phyloP scores from a whole-genome alignment of 2,888 invertebrate genomes.

The Spialia ferax region DNA sequence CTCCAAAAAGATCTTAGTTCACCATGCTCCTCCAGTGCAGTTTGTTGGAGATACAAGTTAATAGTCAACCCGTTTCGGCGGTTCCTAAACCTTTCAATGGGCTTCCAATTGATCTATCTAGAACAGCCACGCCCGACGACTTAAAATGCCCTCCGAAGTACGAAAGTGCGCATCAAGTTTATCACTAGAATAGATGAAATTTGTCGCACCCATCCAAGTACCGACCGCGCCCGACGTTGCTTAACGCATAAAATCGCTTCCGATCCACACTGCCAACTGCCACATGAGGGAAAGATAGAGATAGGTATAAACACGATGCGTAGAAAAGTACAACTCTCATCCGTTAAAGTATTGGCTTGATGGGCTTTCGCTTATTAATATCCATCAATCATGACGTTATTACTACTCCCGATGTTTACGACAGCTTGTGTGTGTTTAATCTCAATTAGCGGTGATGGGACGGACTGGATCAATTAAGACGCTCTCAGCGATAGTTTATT shows the following conservation, averaged over 20 bases:
- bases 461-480: constrained; percentile 1
- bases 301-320: neutral
- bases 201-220: constrained; percentile 62
- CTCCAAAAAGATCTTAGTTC: too few relatives aligned
- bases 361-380: constrained; percentile 32
- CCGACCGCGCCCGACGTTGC: constrained; percentile 55
- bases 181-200: too few relatives aligned
- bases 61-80: too few relatives aligned
- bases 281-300: neutral
- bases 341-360: constrained; percentile 27
- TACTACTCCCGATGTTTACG: constrained; percentile 29
- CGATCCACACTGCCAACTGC: too few relatives aligned
- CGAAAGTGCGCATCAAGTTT: too few relatives aligned
- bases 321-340: constrained; percentile 19
- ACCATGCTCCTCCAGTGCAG: too few relatives aligned
- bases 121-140: too few relatives aligned
- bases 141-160: too few relatives aligned
- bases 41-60: too few relatives aligned
- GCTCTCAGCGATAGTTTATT: neutral
- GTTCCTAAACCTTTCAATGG: too few relatives aligned
- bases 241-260: constrained; percentile 45
- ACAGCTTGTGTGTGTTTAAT: constrained; percentile 32
- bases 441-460: constrained; percentile 29
- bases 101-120: too few relatives aligned
- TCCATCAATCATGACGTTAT: constrained; percentile 39